Base-by-base conservation (phyloP, 1,140 invertebrate genomes). In the Ylistrum balloti region DNA sequence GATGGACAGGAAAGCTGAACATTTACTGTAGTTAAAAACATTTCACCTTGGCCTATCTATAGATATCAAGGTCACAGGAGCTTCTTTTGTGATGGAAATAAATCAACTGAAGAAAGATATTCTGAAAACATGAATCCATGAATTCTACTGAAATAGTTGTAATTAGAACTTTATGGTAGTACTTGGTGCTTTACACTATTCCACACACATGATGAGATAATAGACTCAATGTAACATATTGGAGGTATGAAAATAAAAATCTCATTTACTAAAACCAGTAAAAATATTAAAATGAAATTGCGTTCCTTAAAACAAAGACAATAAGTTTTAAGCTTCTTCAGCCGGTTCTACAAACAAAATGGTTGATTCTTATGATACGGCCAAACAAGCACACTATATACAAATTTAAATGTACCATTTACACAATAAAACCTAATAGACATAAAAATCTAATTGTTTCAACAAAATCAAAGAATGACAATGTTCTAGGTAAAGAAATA, bases 241-340 rank as follows among this genome's bases (percentile, higher is more conserved):
- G 20, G 45, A 48, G 22, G 22, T 20, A 48, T 17, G 45, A 48
- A 9, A 28, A 28, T 74, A 74, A 74, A n/a, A 74, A 74, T 74
- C 56, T 74, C 22, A 74, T 28, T n/a, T 28, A 74, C 56, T 74
- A 74, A 56, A 56, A 56, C 20, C 17, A 20, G 56, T 28, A 74
- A n/a, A 28, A 74, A 28, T 28, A 74, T n/a, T 74, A 1, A 74
- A 74, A 56, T n/a, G 3, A 74, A 74, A 74, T 74, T 74, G 56
- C n/a, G 56, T 74, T 74, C 56, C 56, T 3, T 74, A 28, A n/a
- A 74, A 28, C 22, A 11, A 74, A 28, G 56, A 74, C n/a, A 74
- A 38, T 38, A 38, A 74, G 56, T 74, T 74, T 74, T 17, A 74
- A 74, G 56, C 56, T 74, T 74, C 56, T 74, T 74, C 56, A 74